These are phyloP conservation scores for Eremophila alpestris DNA, from an alignment of 2,797 vertebrate species.

Conservation along the genomic window DNA sequence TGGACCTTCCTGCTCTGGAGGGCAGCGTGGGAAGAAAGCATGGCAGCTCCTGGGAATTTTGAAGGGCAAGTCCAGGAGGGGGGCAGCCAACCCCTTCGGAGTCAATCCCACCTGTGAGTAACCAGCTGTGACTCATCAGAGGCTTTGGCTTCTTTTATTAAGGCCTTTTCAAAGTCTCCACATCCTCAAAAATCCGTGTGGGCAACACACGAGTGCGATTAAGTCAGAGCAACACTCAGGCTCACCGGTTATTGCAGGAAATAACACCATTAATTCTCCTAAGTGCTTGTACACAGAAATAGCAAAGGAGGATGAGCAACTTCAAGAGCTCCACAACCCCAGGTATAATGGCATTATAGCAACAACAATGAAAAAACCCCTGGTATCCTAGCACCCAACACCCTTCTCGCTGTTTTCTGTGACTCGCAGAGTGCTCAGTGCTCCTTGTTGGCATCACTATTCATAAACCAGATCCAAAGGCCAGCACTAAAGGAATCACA, in stretches of 20 bases:
- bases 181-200: neutral
- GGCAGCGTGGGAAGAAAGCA: constrained; percentile 1
- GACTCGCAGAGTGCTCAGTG: neutral
- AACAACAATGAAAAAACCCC: neutral
- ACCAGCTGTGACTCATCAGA: constrained; percentile 31
- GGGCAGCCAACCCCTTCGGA: neutral
- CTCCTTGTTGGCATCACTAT: neutral
- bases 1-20: neutral
- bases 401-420: neutral
- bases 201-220: neutral
- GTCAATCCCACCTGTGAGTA: constrained; percentile 30
- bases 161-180: constrained; percentile 1
- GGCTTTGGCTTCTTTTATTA: constrained; percentile 18
- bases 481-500: neutral
- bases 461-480: neutral
- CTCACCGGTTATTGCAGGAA: neutral
- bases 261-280: neutral
- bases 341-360: neutral
- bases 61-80: neutral
- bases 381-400: neutral
- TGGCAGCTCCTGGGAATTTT: neutral
- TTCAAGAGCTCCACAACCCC: neutral
- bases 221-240: neutral
- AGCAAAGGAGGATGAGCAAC: neutral
- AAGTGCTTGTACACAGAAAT: neutral